Evolutionary conservation across 2,797 vertebrate genomes (phyloP).

Genomic region (Pangasius macronema): DNA sequence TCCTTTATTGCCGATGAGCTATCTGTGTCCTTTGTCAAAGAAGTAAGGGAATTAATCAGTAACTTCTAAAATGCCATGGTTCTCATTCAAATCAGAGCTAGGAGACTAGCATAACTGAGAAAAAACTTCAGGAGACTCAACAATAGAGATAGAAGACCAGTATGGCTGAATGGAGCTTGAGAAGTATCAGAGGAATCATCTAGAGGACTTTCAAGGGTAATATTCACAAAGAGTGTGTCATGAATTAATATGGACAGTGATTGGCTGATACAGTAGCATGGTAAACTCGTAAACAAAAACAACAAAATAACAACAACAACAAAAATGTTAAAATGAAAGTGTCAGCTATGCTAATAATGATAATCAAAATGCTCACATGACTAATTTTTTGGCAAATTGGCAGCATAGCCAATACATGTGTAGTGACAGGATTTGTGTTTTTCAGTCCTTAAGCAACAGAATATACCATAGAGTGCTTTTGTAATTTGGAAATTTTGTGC

Average conservation of each 20-base stretch:
- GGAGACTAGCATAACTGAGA: neutral
- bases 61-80: neutral
- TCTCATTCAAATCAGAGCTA: neutral
- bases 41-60: slow-evolving; percentile 8
- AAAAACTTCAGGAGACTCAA: neutral
- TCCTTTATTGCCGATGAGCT: slow-evolving; percentile 65
- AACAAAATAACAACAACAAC: neutral
- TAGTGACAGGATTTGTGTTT: neutral
- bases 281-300: neutral
- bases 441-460: neutral
- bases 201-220: neutral
- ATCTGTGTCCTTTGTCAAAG: slow-evolving; percentile 65
- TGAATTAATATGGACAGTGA: neutral
- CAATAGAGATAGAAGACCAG: neutral
- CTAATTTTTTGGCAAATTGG: neutral
- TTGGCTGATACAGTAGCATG: neutral
- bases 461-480: neutral
- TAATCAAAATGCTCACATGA: neutral
- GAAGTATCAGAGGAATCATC: neutral
- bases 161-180: neutral
- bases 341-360: neutral
- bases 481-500: neutral
- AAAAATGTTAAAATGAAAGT: neutral
- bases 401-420: neutral
- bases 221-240: neutral